Conservation (phyloP, 2,888 invertebrate species). For the Cataglyphis rosenhaueri region DNA sequence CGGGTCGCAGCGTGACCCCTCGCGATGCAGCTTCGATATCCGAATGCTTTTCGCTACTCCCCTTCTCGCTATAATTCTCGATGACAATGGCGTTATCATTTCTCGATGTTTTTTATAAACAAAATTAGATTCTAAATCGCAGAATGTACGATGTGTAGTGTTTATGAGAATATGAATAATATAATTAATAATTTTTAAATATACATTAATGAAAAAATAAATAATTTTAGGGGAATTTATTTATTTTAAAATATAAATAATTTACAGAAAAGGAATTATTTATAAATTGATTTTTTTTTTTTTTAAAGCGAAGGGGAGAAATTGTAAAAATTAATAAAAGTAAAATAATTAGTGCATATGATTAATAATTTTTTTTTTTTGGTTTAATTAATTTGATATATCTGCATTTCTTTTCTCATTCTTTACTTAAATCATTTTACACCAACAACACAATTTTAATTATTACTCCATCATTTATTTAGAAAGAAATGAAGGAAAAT, state of each 20-base stretch:
- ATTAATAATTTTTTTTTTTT: not conserved
- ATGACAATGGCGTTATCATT: not conserved
- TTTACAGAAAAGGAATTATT: too few species aligned
- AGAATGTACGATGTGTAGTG: not conserved
- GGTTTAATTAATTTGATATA: not conserved
- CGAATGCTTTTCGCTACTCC: not conserved
- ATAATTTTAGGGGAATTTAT: too few species aligned
- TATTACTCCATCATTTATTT: not conserved
- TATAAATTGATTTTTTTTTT: too few species aligned
- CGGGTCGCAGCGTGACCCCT: not conserved
- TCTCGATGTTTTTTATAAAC: not conserved
- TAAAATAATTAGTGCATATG: too few species aligned
- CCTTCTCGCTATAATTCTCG: not conserved
- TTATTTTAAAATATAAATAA: too few species aligned
- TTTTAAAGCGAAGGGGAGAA: too few species aligned
- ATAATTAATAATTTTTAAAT: too few species aligned
- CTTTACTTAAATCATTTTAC: not conserved
- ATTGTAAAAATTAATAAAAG: too few species aligned
- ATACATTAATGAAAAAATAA: too few species aligned
- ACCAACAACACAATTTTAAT: not conserved
- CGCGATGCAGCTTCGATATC: not conserved
- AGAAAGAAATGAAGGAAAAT: not conserved
- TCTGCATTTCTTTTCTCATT: not conserved
- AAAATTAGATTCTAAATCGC: not conserved
- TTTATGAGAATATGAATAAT: not conserved